Evolutionary conservation across 2,797 vertebrate species (phyloP).

Genomic region (Hirundo rustica): DNA sequence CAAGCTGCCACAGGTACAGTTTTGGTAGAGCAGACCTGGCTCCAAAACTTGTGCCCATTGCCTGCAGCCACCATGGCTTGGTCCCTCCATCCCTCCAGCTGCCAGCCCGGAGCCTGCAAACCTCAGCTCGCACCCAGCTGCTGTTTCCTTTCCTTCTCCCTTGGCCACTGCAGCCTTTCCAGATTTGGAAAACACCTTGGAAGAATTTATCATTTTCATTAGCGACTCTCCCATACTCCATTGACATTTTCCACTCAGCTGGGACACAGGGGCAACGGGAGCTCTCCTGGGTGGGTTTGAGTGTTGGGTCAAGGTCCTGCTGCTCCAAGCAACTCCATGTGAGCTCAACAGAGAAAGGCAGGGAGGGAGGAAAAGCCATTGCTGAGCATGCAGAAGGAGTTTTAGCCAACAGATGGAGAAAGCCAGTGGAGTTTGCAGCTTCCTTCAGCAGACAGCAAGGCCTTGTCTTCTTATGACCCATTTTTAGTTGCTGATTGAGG

Average conservation of each 20-base stretch:
- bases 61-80: not conserved
- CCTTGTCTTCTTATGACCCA: constrained; percentile 42
- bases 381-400: not conserved
- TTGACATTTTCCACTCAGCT: rapidly evolving
- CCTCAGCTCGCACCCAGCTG: not conserved
- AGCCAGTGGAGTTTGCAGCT: not conserved
- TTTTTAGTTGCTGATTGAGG: constrained; percentile 25
- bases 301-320: not conserved
- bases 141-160: not conserved
- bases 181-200: not conserved
- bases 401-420: constrained; percentile 6
- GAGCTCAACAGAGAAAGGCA: not conserved
- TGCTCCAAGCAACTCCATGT: not conserved
- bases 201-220: not conserved
- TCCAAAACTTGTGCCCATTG: not conserved
- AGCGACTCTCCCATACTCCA: not conserved
- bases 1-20: not conserved
- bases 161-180: not conserved
- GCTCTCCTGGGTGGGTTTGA: not conserved
- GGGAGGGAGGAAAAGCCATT: not conserved
- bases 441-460: not conserved
- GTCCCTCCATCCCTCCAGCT: not conserved
- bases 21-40: rapidly evolving
- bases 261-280: not conserved
- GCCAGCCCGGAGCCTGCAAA: not conserved